Conservation (phyloP, 1,140 invertebrate genomes). For the Belonocnema kinseyi region DNA sequence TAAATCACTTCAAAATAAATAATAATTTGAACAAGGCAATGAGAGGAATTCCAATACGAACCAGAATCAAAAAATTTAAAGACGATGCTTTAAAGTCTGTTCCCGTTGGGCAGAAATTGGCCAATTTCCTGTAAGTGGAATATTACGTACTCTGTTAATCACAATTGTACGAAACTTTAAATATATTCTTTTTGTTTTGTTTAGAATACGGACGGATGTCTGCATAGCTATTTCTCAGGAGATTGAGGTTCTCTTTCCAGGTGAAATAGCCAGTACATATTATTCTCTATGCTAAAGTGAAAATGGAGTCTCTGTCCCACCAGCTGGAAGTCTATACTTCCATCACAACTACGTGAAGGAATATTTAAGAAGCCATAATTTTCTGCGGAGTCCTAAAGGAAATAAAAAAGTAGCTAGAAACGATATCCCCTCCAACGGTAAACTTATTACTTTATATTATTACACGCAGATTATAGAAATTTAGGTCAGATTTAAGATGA, state of each 20-base stretch:
- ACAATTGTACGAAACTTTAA: no score
- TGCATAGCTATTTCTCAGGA: neutral
- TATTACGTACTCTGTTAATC: neutral
- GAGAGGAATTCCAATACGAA: neutral
- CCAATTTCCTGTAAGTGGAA: neutral
- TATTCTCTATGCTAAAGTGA: neutral
- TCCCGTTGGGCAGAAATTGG: no score
- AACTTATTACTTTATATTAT: no score
- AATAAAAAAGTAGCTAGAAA: neutral
- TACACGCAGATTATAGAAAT: no score
- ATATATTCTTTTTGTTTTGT: neutral
- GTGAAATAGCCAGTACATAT: neutral
- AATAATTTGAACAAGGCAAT: neutral
- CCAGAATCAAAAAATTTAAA: neutral
- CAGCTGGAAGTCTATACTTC: neutral
- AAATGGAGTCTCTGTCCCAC: neutral
- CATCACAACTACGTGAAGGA: no score
- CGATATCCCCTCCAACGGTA: neutral
- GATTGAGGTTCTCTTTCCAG: neutral
- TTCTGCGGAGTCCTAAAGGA: neutral
- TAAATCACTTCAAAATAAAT: neutral
- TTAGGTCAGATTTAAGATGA: no score
- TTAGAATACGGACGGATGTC: neutral
- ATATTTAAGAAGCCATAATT: neutral
- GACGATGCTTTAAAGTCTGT: neutral